Evolutionary conservation across 2,797 vertebrate species (phyloP), one percentile per base, ranked within the genome.

Genomic region (Coregonus sp.): DNA sequence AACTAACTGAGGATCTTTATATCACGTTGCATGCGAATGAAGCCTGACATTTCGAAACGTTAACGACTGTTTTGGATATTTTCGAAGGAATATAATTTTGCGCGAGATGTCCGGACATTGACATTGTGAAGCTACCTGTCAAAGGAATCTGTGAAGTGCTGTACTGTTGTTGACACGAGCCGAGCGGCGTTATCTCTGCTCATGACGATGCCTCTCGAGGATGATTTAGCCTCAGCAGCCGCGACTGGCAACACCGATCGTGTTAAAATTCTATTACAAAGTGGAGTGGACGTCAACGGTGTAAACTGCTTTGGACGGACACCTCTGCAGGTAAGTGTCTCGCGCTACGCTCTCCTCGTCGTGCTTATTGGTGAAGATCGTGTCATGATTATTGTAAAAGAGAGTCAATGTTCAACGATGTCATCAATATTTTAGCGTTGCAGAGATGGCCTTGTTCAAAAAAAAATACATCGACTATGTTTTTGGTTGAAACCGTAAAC

Each of bases 301-400:
- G 3, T 35, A 0, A 95, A 95, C 81, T 0, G 78, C 5, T 93
- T 91, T 4, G 92, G 92, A 70, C 87, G 84, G 25, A 92, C 89
- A 71, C 87, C 94, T 72, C 67, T 95, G 0, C 94, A 95, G 94
- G 94, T 95, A 88, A 84, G 77, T 85, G 5, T 37, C n/a, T 18
- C 50, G 18, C 37, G 25, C 7, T 5, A 3, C 15, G 70, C 11
- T 37, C 4, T n/a, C 7, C 25, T 25, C 25, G 9, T 31, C 6
- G 14, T 52, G 20, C 9, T 15, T 56, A 16, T 54, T 1, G 50
- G 15, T 72, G 29, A 16, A 29, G 25, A 31, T 72, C 5, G 15
- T 16, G 15, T 11, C 20, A 6, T 56, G 5, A 1, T 33, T 5
- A 29, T 54, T 16, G 51, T 63, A 63, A 29, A 47, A 4, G 20